Conservation (phyloP, 2,888 invertebrate species). For the Exocentrus adspersus region DNA sequence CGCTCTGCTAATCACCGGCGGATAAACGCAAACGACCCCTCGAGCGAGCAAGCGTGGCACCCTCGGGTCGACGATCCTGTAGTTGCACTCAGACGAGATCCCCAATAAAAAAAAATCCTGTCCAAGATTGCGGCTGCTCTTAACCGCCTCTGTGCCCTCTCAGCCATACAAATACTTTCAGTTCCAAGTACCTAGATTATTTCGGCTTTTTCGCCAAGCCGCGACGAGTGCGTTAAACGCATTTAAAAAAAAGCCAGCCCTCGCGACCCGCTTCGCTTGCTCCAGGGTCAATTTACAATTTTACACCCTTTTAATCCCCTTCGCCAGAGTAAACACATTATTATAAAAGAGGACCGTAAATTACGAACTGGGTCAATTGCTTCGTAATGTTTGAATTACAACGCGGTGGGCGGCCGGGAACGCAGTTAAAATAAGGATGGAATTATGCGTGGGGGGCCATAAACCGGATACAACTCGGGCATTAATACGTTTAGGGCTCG, state of each 20-base stretch:
- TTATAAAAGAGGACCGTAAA: slow-evolving; percentile 3
- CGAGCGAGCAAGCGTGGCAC: too few relatives aligned
- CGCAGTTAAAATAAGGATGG: not conserved
- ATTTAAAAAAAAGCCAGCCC: slow-evolving; percentile 1
- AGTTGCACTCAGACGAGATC: too few relatives aligned
- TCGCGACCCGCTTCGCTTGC: not conserved
- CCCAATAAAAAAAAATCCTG: too few relatives aligned
- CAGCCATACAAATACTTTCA: too few relatives aligned
- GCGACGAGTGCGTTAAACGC: not conserved
- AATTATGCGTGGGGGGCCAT: too few relatives aligned
- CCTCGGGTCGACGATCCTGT: too few relatives aligned
- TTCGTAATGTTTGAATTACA: slow-evolving; percentile 2
- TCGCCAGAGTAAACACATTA: slow-evolving; percentile 10
- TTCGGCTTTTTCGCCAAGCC: not conserved
- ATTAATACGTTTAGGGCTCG: not conserved
- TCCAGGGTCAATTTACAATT: slow-evolving; percentile 13
- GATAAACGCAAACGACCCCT: slow-evolving; percentile 23
- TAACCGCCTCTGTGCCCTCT: too few relatives aligned
- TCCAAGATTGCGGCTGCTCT: too few relatives aligned
- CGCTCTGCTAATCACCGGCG: slow-evolving; percentile 22
- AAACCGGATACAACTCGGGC: not conserved
- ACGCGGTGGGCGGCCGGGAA: not conserved
- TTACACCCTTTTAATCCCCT: slow-evolving; percentile 7
- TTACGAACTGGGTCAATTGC: slow-evolving; percentile 2
- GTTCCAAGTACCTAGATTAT: slow-evolving; percentile 7